Evolutionary conservation across 2,113 vertebrate species (phyloP), one percentile per base, ranked within the genome.

Genomic region (Nothoprocta pentlandii): DNA sequence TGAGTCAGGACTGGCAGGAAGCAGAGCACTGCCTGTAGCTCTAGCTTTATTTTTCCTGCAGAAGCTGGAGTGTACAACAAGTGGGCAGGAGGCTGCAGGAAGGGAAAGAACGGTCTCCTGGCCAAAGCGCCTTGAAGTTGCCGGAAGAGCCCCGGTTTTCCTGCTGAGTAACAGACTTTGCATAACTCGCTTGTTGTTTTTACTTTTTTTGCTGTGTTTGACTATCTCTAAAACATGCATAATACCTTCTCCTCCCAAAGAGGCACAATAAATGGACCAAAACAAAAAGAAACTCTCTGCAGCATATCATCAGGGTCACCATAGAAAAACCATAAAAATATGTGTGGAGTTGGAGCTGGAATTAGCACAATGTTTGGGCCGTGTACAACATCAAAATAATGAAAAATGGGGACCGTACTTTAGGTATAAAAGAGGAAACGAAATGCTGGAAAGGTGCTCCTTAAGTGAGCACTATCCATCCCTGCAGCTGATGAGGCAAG

Each of bases 1-100:
- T 97, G 95, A 97, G 94, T 94, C 95, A 97, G 94, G 95, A 89
- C 89, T 70, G 76, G 87, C 94, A 95, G 95, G 96, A 97, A 96
- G 94, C 95, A 80, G 70, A 89, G 85, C 54, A 58, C 79, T 96
- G 92, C 92, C 87, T 95, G 81, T 73, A 6, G 90, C 79, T 61
- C 82, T 53, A 21, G 1, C 89, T 92, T 71, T 90, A 91, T 94
- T 97, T 64, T 94, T 93, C 86, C 93, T 94, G 87, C 10, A 87
- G 94, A 92, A 97, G 89, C 81, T 51, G 87, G 81, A 94, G 91
- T 4, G 17, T 90, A 76, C 85, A 80, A 92, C 5, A 47, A 96
- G 94, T 95, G 92, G 95, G 96, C 94, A 95, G 92, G 79, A 94
- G 93, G 79, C 56, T 87, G 82, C 85, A 94, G 94, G 90, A 94